Percentiles rank a stretch among this genome's conserved stretches.
phyloP scores from a whole-genome alignment of 2,113 vertebrate species.

The Odocoileus virginianus region DNA sequence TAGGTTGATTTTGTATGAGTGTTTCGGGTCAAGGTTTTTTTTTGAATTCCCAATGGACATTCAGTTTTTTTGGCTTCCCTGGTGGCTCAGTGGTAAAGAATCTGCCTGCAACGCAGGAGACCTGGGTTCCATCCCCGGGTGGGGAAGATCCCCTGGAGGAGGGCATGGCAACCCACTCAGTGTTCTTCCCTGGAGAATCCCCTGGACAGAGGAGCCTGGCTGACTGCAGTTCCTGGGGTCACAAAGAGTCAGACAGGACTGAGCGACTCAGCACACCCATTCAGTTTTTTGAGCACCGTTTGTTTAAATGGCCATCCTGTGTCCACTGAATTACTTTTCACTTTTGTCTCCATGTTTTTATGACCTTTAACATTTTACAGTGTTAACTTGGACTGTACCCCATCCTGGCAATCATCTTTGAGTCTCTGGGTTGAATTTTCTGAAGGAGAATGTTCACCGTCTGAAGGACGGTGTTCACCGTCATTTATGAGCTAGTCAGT shows the following conservation, averaged over 20 bases:
- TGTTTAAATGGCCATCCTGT: background rate
- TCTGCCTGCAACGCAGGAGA: background rate
- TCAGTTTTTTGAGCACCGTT: rapidly evolving
- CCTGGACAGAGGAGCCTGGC: background rate
- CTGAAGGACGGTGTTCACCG: background rate
- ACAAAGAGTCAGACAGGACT: background rate
- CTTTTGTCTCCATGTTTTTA: background rate
- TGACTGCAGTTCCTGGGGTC: background rate
- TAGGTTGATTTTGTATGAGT: background rate
- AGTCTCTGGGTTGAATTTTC: background rate
- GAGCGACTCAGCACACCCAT: rapidly evolving
- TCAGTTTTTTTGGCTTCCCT: background rate
- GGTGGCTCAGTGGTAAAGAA: background rate
- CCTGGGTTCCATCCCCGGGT: background rate
- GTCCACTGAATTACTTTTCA: background rate
- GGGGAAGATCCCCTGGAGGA: background rate
- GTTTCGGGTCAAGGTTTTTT: background rate
- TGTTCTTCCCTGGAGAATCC: background rate
- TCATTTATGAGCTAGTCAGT: background rate
- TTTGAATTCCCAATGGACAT: background rate
- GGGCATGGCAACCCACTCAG: background rate
- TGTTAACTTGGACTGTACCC: background rate
- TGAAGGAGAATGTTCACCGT: background rate
- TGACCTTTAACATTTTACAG: background rate
- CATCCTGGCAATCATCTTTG: no score